A percentile compares a stretch with the other conserved stretches of the same genome.
Evolutionary conservation across 2,797 vertebrate species (phyloP).

Genomic region (Hephaestus fuliginosus): DNA sequence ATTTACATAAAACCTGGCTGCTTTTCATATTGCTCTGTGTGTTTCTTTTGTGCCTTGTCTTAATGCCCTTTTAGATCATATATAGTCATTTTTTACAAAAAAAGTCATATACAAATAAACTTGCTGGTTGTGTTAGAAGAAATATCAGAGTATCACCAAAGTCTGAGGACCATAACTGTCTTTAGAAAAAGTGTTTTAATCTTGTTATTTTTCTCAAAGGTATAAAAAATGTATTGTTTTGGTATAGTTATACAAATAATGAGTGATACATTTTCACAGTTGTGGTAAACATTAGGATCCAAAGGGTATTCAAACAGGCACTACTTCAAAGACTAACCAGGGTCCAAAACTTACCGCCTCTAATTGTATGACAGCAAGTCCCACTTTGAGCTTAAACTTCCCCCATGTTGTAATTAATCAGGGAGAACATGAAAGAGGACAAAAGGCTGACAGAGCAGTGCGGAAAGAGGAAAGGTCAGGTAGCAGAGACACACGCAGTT

Average conservation of each 20-base stretch:
- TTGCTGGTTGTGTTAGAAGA: neutral
- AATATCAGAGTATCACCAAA: too few relatives aligned
- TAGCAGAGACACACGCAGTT: slow-evolving; percentile 49
- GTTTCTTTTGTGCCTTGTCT: too few relatives aligned
- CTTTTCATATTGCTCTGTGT: too few relatives aligned
- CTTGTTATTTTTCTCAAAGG: neutral
- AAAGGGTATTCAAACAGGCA: slow-evolving; percentile 3
- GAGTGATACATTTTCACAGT: slow-evolving; percentile 9
- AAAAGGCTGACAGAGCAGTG: slow-evolving; percentile 65
- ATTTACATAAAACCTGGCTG: too few relatives aligned
- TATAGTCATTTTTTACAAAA: too few relatives aligned
- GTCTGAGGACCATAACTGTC: too few relatives aligned
- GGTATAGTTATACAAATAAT: too few relatives aligned
- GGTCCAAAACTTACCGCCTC: slow-evolving; percentile 41
- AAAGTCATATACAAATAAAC: too few relatives aligned
- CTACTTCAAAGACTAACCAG: slow-evolving; percentile 40
- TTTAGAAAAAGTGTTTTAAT: too few relatives aligned
- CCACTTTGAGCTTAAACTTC: slow-evolving; percentile 57
- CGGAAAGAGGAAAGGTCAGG: slow-evolving; percentile 73
- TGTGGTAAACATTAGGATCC: slow-evolving; percentile 7
- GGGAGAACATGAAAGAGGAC: slow-evolving; percentile 69
- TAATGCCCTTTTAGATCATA: too few relatives aligned
- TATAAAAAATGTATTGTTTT: neutral
- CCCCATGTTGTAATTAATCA: slow-evolving; percentile 71
- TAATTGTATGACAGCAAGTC: slow-evolving; percentile 51